Conservation (phyloP, 2,113 vertebrate genomes). For the Aspidoscelis tigris region DNA sequence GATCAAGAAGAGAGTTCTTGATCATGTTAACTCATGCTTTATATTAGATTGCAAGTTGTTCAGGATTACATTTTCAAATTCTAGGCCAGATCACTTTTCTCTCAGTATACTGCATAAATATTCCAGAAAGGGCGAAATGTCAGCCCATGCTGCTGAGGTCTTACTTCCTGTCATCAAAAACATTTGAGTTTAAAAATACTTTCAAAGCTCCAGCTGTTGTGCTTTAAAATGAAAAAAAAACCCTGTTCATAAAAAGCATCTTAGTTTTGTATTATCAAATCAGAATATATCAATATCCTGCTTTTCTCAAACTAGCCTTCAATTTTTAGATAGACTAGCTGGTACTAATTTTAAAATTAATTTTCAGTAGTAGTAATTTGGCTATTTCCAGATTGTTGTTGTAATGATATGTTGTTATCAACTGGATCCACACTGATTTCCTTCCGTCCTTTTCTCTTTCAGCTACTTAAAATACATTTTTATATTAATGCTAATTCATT, state of each 20-base stretch:
- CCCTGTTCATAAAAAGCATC: too few relatives aligned
- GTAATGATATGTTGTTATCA: too few relatives aligned
- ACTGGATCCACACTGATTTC: too few relatives aligned
- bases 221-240: background rate
- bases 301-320: background rate
- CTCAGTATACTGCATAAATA: background rate
- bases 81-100: background rate
- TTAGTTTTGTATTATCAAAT: background rate
- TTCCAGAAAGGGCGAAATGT: background rate
- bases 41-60: background rate
- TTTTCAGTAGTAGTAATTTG: too few relatives aligned
- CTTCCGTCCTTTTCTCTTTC: too few relatives aligned
- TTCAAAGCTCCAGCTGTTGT: background rate
- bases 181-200: background rate
- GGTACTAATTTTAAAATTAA: too few relatives aligned
- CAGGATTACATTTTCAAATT: background rate
- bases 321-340: too few relatives aligned
- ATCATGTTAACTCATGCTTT: background rate
- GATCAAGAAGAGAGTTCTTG: background rate
- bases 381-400: too few relatives aligned
- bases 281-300: background rate
- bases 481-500: too few relatives aligned
- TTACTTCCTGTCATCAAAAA: background rate
- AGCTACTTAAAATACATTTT: too few relatives aligned
- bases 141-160: background rate